These are phyloP conservation scores for Darwinula stevensoni DNA, from an alignment of 2,888 invertebrate genomes.

Conservation along the genomic window DNA sequence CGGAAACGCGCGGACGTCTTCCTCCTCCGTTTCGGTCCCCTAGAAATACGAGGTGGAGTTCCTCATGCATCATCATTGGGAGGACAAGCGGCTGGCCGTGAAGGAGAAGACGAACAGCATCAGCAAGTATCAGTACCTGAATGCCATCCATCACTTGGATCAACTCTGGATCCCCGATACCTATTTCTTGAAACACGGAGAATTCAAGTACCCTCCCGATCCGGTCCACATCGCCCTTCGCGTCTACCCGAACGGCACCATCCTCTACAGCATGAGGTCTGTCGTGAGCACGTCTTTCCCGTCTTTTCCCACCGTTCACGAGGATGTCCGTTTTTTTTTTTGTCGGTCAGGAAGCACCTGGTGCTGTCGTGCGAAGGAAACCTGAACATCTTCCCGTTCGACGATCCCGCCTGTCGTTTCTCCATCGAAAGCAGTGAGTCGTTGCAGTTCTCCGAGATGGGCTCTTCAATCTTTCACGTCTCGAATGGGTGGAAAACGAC, in stretches of 20 bases:
- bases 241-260: constrained; percentile 72
- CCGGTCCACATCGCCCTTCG: constrained; percentile 75
- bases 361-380: constrained; percentile 77
- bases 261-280: constrained; percentile 56
- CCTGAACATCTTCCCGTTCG: constrained; percentile 80
- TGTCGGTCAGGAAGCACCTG: constrained; percentile 36
- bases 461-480: too few relatives aligned
- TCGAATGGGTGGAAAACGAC: too few relatives aligned
- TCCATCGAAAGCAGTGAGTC: constrained; percentile 88
- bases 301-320: too few relatives aligned
- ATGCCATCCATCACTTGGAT: constrained; percentile 73
- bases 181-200: constrained; percentile 86
- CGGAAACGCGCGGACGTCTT: too few relatives aligned
- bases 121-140: constrained; percentile 57
- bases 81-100: constrained; percentile 59
- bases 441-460: too few relatives aligned
- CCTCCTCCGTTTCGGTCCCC: too few relatives aligned
- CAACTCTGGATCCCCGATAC: constrained; percentile 81
- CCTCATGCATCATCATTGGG: constrained; percentile 74
- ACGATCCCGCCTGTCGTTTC: constrained; percentile 80
- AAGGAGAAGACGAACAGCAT: constrained; percentile 30
- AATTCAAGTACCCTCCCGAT: constrained; percentile 75
- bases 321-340: not conserved
- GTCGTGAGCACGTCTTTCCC: not conserved
- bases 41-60: constrained; percentile 92